Evolutionary conservation across 1,140 invertebrate species (phyloP).

Genomic region (Drosophila persimilis): DNA sequence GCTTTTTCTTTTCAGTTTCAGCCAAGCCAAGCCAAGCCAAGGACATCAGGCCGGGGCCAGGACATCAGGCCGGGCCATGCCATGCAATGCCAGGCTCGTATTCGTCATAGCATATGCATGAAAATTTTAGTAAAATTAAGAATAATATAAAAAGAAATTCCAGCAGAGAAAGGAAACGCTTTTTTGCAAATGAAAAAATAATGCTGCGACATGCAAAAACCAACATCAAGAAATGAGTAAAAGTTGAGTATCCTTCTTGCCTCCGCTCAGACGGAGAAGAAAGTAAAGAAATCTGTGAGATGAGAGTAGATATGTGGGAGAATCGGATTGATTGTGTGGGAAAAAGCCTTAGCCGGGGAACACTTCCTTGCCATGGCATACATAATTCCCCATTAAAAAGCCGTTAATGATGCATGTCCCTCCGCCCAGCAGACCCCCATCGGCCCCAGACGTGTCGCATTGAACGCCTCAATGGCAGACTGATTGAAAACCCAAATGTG

Average conservation of each 20-base stretch:
- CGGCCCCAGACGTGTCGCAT: conserved; percentile 56
- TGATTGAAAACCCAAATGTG: conserved; percentile 78
- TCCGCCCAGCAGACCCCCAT: conserved; percentile 17
- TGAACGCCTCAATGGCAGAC: conserved; percentile 70
- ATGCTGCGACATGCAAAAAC: conserved; percentile 60
- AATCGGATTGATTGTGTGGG: conserved; percentile 60
- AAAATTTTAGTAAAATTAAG: conserved; percentile 63
- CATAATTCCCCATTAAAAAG: conserved; percentile 55
- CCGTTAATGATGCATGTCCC: conserved; percentile 68
- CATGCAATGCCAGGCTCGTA: background rate
- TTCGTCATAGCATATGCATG: conserved; percentile 26
- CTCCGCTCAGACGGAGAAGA: background rate
- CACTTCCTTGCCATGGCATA: conserved; percentile 2
- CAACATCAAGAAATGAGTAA: conserved; percentile 44
- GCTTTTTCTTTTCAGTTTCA: conserved; percentile 41
- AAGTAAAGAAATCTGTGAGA: background rate
- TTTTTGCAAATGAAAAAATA: conserved; percentile 67
- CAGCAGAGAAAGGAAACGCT: conserved; percentile 32
- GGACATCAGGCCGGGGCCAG: no score
- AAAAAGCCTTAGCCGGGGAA: conserved; percentile 47
- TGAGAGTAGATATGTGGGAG: conserved; percentile 3
- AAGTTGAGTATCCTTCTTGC: background rate
- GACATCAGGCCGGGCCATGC: no score
- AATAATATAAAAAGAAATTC: conserved; percentile 61
- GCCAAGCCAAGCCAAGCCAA: conserved; percentile 5